Evolutionary conservation across 2,797 vertebrate species (phyloP), one percentile per base, ranked within the genome.

Genomic region (Glossophaga mutica): DNA sequence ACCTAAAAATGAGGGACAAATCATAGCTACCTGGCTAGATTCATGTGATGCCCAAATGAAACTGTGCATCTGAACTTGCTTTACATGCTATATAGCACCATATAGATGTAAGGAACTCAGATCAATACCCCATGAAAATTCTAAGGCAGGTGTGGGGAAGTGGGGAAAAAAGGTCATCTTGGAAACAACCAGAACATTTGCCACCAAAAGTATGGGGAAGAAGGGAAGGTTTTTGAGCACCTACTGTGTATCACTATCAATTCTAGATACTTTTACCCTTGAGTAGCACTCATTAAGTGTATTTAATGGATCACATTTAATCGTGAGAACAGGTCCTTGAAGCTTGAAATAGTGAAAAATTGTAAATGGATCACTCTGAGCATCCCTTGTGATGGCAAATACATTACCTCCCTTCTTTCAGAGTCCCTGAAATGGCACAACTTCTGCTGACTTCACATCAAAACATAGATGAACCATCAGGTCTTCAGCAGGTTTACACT

Each of bases 291-390:
- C 22, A 62, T 82, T 62, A 73, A 32, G 67, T 89, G 48, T 55
- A 12, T 46, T 90, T 87, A 55, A 70, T 70, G 48, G 74, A 37
- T 67, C 50, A 37, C 22, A 29, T 70, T 85, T 55, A 76, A 26
- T 91, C 68, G 52, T 62, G 78, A 82, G 44, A 79, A 68, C 9
- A 74, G 39, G 37, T 12, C 37, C 82, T 84, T 55, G 65, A 86
- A 88, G 52, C 11, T 55, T 94, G 37, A 55, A 70, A 67, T 78
- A 42, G 68, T 91, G 73, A 96, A 95, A 84, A 65, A 91, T 44
- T 9, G 3, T 57, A 74, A 93, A 95, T 79, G 44, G 57, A 91
- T 79, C 39, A 14, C n/a, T 44, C 37, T 68, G 73, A 68, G 26
- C 14, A 32, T 44, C 46, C 52, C 42, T 67, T 59, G 32, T 42